phyloP scores from a whole-genome alignment of 2,113 vertebrate genomes.

The Poecilia latipinna region DNA sequence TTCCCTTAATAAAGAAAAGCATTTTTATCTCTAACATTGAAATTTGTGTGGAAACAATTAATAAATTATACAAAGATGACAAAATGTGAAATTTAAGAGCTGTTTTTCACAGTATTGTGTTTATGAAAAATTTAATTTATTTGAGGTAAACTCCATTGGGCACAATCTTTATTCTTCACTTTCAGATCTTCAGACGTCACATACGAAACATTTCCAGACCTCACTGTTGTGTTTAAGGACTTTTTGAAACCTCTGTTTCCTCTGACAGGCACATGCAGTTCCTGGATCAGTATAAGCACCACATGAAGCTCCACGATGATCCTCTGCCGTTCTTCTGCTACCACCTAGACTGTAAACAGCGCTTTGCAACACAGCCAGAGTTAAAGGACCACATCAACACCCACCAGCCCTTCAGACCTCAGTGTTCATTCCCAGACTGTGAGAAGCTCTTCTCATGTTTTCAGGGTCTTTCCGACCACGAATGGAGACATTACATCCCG shows the following conservation, averaged over 20 bases:
- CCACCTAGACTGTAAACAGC: slow-evolving; percentile 87
- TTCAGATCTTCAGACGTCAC: neutral
- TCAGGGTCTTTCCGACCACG: slow-evolving; percentile 87
- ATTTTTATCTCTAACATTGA: neutral
- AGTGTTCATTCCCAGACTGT: slow-evolving; percentile 88
- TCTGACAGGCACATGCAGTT: slow-evolving; percentile 61
- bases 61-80: no score
- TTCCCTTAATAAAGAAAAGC: neutral
- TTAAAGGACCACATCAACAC: slow-evolving; percentile 84
- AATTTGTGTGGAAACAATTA: no score
- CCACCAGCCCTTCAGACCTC: slow-evolving; percentile 78
- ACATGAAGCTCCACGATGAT: slow-evolving; percentile 87
- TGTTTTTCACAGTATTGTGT: neutral
- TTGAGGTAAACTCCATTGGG: neutral
- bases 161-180: neutral
- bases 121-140: neutral
- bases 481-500: slow-evolving; percentile 89
- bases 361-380: slow-evolving; percentile 85
- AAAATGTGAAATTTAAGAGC: no score
- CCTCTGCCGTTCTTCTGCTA: slow-evolving; percentile 90
- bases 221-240: neutral
- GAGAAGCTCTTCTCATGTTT: slow-evolving; percentile 84
- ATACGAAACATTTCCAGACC: neutral
- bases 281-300: slow-evolving; percentile 91
- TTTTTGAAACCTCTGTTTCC: neutral